Percentiles rank a stretch among this genome's conserved stretches.
Evolutionary conservation across 1,140 invertebrate genomes (phyloP).

Genomic region (Dolichoris vasculosae): DNA sequence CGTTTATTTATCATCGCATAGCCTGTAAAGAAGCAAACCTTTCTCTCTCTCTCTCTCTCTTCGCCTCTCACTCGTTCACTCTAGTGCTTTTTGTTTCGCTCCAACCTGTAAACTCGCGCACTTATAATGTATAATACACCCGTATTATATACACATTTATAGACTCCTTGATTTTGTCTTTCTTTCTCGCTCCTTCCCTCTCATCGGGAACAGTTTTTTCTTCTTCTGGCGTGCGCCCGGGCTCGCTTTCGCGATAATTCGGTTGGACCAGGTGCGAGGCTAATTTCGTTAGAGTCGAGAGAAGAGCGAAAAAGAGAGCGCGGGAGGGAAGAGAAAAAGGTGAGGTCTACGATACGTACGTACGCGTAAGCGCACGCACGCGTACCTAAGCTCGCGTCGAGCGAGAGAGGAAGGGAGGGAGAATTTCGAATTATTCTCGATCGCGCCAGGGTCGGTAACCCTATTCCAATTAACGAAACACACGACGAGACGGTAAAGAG

Average conservation of each 20-base stretch:
- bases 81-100: constrained; percentile 48
- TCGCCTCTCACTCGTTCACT: neutral
- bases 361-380: no score
- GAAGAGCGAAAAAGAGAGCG: constrained; percentile 19
- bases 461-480: constrained; percentile 45
- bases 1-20: constrained; percentile 31
- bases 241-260: constrained; percentile 15
- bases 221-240: neutral
- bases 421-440: constrained; percentile 50
- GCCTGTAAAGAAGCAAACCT: constrained; percentile 8
- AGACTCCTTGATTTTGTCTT: neutral
- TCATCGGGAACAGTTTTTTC: neutral
- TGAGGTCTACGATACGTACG: neutral
- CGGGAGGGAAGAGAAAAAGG: constrained; percentile 11
- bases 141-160: neutral
- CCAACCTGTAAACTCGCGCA: neutral
- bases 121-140: neutral
- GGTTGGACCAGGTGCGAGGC: constrained; percentile 57
- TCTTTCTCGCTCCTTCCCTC: neutral
- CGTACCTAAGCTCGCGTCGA: constrained; percentile 15
- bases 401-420: constrained; percentile 29
- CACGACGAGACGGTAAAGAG: constrained; percentile 13
- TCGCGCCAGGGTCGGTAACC: constrained; percentile 52
- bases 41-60: neutral
- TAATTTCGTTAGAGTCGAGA: constrained; percentile 56